Conservation (phyloP, 2,797 vertebrate genomes). For the Eutrigla gurnardus region DNA sequence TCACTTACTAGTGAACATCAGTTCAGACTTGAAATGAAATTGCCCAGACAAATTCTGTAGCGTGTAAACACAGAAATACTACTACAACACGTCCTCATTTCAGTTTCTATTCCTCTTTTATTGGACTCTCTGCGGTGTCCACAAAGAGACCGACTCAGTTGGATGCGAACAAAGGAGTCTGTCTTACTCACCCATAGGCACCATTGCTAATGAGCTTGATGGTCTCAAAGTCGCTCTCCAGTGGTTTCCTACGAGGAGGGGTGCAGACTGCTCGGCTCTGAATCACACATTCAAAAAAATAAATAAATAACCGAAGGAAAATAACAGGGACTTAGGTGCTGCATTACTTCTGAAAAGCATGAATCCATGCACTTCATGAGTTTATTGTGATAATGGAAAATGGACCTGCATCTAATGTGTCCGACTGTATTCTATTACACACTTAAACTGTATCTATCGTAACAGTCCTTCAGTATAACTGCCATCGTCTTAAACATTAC, state of each 20-base stretch:
- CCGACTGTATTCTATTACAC: neutral
- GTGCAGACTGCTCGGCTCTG: conserved; percentile 83
- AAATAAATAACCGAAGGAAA: neutral
- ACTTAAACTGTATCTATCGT: neutral
- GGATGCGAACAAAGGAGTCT: conserved; percentile 42
- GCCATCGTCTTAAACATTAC: neutral
- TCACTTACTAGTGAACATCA: conserved; percentile 13
- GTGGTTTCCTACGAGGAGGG: conserved; percentile 88
- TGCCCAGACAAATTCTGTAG: conserved; percentile 5
- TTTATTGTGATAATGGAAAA: conserved; percentile 6
- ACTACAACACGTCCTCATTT: conserved; percentile 37
- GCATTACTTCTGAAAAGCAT: conserved; percentile 9
- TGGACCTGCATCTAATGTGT: neutral
- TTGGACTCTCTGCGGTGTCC: conserved; percentile 29
- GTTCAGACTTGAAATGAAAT: conserved; percentile 29
- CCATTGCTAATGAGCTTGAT: conserved; percentile 98
- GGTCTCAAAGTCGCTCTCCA: conserved; percentile 96
- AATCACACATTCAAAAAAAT: conserved; percentile 36
- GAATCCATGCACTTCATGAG: neutral
- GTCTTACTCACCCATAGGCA: conserved; percentile 92
- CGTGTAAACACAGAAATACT: conserved; percentile 32
- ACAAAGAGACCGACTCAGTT: conserved; percentile 37
- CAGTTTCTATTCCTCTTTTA: conserved; percentile 45
- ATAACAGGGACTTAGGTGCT: conserved; percentile 38
- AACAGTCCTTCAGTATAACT: neutral